phyloP scores from a whole-genome alignment of 1,140 invertebrate species.

The Drosophila repletoides region DNA sequence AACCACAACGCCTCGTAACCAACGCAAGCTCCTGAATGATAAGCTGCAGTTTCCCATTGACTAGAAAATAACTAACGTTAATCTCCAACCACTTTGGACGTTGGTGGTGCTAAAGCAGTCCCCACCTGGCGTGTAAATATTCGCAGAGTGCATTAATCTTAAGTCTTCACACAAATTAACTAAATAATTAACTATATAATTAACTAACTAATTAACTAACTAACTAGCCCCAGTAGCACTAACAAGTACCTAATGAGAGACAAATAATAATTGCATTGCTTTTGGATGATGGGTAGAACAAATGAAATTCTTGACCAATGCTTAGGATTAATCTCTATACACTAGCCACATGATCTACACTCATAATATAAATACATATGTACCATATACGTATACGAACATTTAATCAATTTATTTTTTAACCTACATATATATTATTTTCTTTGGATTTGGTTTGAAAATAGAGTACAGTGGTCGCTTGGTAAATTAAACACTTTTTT shows the following conservation, averaged over 20 bases:
- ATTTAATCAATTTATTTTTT: no score
- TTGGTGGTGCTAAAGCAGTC: no score
- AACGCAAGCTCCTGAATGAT: conserved; percentile 28
- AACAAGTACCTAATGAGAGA: not conserved
- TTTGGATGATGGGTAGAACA: not conserved
- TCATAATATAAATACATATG: no score
- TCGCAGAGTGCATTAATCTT: conserved; percentile 30
- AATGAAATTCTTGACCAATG: conserved; percentile 25
- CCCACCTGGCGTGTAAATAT: conserved; percentile 48
- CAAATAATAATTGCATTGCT: not conserved
- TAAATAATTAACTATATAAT: not conserved
- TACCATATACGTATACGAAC: no score
- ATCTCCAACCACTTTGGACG: no score
- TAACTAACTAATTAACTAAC: conserved; percentile 10
- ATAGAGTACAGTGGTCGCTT: no score
- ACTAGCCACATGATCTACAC: conserved; percentile 1
- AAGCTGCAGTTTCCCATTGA: conserved; percentile 52
- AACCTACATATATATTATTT: not conserved
- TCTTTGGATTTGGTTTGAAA: not conserved
- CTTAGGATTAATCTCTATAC: conserved; percentile 14
- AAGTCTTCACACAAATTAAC: conserved; percentile 7
- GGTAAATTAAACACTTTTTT: no score
- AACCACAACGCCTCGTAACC: conserved; percentile 22
- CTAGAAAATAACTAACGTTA: no score
- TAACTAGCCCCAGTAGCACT: not conserved